Evolutionary conservation across 2,113 vertebrate genomes (phyloP), one percentile per base, ranked within the genome.

Genomic region (Cettia cetti): DNA sequence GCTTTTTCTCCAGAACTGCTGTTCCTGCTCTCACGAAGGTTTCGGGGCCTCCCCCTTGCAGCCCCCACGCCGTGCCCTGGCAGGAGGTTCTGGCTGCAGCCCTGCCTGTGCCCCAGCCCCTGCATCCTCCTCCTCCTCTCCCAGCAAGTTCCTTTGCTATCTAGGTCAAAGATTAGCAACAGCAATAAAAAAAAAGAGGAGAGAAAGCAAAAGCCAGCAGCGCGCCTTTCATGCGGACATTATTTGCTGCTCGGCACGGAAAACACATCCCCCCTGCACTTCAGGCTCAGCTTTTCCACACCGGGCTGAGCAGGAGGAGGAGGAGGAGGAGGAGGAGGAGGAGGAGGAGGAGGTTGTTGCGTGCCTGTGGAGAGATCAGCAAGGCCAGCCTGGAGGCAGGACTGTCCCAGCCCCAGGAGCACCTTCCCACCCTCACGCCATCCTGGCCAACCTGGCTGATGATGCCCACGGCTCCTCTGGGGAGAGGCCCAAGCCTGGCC

Each of bases 81-180:
- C 71, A 57, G 61, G 44, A 79, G 37, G 52, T 42, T 89, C 71
- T 2, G 9, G 63, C 91, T 84, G 50, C 80, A 81, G 31, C 70
- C 45, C 50, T 60, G 35, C 39, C 74, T 31, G 45, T 2, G 15
- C 60, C 90, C 70, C 90, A 70, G 88, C 54, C 70, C 60, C 87
- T 3, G 13, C 80, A 84, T 39, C 56, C 70, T 60, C 56, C 40
- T 78, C 84, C 70, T 72, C 88, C 79, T 69, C 90, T 53, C 70
- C 75, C 2, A 2, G 40, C 54, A 18, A 77, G 50, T 80, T 92
- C 40, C 66, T 50, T 64, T 28, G 20, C 54, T 94, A 96, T 95
- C 88, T 96, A 90, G 96, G 96, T 96, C 95, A 96, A 91, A 95
- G 94, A 95, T 89, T 95, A 94, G 70, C 70, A 60, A 82, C 17